Base-by-base conservation (phyloP, 1,140 invertebrate species). In the Propsilocerus akamusi region DNA sequence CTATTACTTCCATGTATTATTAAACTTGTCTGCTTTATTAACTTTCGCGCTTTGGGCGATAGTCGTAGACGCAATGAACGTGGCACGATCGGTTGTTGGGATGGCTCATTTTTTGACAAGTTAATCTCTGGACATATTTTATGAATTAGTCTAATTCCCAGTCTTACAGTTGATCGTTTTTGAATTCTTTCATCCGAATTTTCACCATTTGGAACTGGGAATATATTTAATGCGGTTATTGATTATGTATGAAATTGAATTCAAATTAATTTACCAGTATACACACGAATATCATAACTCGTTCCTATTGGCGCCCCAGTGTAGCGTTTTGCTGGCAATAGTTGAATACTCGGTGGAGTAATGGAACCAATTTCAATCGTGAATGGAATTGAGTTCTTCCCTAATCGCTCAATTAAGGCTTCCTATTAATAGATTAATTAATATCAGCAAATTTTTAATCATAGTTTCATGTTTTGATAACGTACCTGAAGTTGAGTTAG, bases 301-400 rank as follows among this genome's bases (percentile, higher is more conserved):
- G 85, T 90, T 11, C 89, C 89, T 48, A 92, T 89, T 0, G 88
- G 87, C 2, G 86, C 83, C 1, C 89, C 89, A 50, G 79, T 83
- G 65, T 94, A 92, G 58, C 89, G 83, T 59, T 89, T 87, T 5
- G 87, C 87, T 2, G 88, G 88, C 20, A 91, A 86, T 52, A 93
- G 68, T 60, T 89, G 86, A 24, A 93, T 86, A 49, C 85, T 89
- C 8, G 89, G 87, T 25, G 88, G 88, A 25, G 86, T 84, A 51
- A 86, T 68, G 22, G 78, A 75, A 1, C 81, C 83, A 47, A 90
- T 69, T 57, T 83, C 77, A 71, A 90, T 77, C 46, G 78, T 79
- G 58, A 91, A 88, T 0, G 86, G 79, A 61, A 83, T 78, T 1
- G 86, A 83, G 50, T 84, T 82, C 8, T 78, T 68, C 8, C 86